Base-by-base conservation (phyloP, 2,888 invertebrate species). In the Acheta domesticus region DNA sequence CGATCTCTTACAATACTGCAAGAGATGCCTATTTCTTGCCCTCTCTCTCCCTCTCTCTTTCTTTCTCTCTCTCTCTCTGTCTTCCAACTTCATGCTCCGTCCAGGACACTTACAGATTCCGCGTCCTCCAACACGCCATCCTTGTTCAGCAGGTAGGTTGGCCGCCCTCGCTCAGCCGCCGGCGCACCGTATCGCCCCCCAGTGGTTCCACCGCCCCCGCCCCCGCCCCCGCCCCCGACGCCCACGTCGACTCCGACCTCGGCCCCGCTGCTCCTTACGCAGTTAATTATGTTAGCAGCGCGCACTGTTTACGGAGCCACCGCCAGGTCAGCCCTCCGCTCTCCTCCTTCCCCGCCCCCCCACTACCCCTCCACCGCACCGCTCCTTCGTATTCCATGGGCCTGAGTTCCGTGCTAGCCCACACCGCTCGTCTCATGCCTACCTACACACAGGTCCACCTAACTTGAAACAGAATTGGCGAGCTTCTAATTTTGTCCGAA, bases 261-360 rank as follows among this genome's bases (percentile, higher is more conserved):
- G 19, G 23, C 62, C 23, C 75, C 49, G 23, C 62, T 23, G 23
- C 49, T 48, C 79, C 20, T 73, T 36, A 73, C 79, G 75, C 49
- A 49, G 74, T 48, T 76, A 36, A 23, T 50, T 76, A 76, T 78
- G 62, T 48, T 78, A 48, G 48, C 74, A 74, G 62, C n/a, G 20
- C 78, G n/a, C 78, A 20, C 12, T 23, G 49, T 36, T 73, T 78
- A n/a, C 50, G 21, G 78, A 62, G 73, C 19, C 19, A 48, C 21
- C 23, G 49, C 12, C 3, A 20, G 14, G 19, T 62, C 11, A 36
- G 36, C 20, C 50, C 5, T 48, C 11, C 62, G 12, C 20, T 12
- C 78, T 48, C 16, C n/a, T 21, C 2, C 14, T 49, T 2, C 50
- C 23, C 20, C 76, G n/a, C 76, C 49, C 75, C 20, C 48, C n/a